Percentiles rank a stretch among this genome's conserved stretches.
Evolutionary conservation across 1,140 invertebrate species (phyloP).

Genomic region (Drosophila sulfurigaster): DNA sequence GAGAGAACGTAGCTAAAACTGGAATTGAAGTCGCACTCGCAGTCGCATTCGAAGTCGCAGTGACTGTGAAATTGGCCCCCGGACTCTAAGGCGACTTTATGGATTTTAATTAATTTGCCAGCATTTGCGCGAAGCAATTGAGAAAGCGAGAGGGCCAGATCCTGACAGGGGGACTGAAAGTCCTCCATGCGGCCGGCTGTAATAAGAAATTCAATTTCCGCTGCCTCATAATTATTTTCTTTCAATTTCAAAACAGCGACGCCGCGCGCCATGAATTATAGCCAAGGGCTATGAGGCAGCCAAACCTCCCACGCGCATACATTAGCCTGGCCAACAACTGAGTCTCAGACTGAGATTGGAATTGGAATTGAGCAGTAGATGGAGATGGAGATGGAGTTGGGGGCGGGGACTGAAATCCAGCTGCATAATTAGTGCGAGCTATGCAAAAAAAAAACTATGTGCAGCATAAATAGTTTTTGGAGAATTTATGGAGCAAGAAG

Average conservation of each 20-base stretch:
- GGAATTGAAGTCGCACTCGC: slow-evolving; percentile 2
- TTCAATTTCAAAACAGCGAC: slow-evolving; percentile 79
- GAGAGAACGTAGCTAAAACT: background rate
- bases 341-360: slow-evolving; percentile 24
- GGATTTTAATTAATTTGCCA: slow-evolving; percentile 81
- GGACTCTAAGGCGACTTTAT: slow-evolving; percentile 46
- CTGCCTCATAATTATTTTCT: slow-evolving; percentile 81
- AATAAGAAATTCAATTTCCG: slow-evolving; percentile 83
- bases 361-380: slow-evolving; percentile 26
- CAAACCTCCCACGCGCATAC: slow-evolving; percentile 68
- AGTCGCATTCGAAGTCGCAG: slow-evolving; percentile 15
- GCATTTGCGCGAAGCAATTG: slow-evolving; percentile 25
- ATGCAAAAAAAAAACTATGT: slow-evolving; percentile 51
- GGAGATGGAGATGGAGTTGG: slow-evolving; percentile 25
- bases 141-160: no score
- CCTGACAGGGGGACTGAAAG: no score
- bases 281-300: slow-evolving; percentile 56
- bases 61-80: slow-evolving; percentile 33
- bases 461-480: slow-evolving; percentile 73
- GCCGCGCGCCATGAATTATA: slow-evolving; percentile 71
- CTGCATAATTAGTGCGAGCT: slow-evolving; percentile 76
- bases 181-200: slow-evolving; percentile 46
- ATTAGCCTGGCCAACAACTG: slow-evolving; percentile 30
- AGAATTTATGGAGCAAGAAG: slow-evolving; percentile 55
- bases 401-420: slow-evolving; percentile 53